Conservation (phyloP, 2,113 vertebrate species). For the Cacatua alba region DNA sequence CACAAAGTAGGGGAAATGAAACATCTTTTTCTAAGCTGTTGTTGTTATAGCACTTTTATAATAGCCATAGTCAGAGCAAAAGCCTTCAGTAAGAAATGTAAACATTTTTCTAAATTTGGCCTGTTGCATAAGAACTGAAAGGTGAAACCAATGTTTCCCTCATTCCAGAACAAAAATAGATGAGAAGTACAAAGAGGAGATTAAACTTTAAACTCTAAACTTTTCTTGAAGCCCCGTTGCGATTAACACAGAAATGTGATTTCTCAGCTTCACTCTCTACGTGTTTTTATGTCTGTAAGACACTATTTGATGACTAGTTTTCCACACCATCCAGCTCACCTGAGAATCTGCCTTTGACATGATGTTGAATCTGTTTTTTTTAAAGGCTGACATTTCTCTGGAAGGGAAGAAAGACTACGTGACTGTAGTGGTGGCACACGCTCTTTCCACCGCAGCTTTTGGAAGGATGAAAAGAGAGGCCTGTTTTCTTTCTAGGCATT, state of each 20-base stretch:
- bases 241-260: neutral
- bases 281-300: neutral
- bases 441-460: neutral
- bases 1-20: neutral
- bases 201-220: neutral
- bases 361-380: neutral
- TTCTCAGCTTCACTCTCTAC: neutral
- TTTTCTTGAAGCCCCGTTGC: neutral
- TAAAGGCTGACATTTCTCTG: neutral
- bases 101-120: conserved; percentile 35
- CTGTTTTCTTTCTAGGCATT: neutral
- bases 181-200: neutral
- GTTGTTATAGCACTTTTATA: neutral
- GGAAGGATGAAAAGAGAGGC: neutral
- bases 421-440: neutral
- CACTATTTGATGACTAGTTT: neutral
- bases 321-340: neutral
- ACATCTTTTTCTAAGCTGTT: neutral
- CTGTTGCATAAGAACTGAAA: conserved; percentile 17
- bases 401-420: neutral
- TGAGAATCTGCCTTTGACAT: neutral
- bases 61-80: neutral
- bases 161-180: conserved; percentile 17
- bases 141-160: neutral
- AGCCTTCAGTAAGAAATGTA: conserved; percentile 26